Percentiles rank a stretch among this genome's conserved stretches.
These are phyloP conservation scores for Gastrophysa polygoni DNA, from an alignment of 2,888 invertebrate species.

Conservation along the genomic window DNA sequence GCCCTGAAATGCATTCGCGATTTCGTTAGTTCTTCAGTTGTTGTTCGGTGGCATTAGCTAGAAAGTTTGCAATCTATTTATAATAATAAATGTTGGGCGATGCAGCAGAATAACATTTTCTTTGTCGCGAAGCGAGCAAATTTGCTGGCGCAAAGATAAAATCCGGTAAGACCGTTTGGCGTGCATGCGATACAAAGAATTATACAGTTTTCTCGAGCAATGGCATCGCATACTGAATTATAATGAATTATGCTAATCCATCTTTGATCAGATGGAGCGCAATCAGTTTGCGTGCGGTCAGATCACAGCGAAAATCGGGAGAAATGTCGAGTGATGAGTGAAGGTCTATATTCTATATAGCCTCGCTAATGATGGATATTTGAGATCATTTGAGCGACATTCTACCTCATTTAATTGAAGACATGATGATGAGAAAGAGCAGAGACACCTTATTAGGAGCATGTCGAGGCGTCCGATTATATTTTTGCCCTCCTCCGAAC, in stretches of 20 bases:
- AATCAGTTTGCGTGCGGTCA: conserved; percentile 36
- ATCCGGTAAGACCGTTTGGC: not conserved
- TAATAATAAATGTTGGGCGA: too few species aligned
- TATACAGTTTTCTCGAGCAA: conserved; percentile 17
- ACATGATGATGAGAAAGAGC: conserved; percentile 40
- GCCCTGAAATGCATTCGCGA: too few species aligned
- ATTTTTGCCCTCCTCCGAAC: not conserved
- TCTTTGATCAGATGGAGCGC: conserved; percentile 40
- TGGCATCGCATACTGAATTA: conserved; percentile 31
- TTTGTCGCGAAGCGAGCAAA: conserved; percentile 15
- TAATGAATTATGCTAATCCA: conserved; percentile 41
- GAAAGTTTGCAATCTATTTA: too few species aligned
- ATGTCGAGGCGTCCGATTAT: conserved; percentile 15
- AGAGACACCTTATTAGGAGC: conserved; percentile 40
- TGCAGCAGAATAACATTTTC: conserved; percentile 5
- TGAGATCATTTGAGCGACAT: conserved; percentile 46
- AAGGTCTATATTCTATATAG: not conserved
- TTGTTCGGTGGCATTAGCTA: too few species aligned
- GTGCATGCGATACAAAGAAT: conserved; percentile 4
- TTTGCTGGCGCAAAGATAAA: not conserved
- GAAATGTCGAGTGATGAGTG: not conserved
- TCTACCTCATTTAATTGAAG: conserved; percentile 46
- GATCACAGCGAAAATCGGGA: conserved; percentile 20
- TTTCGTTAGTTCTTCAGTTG: too few species aligned
- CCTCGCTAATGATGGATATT: conserved; percentile 47